Conservation (phyloP, 1,140 invertebrate species). For the Ptiloglossa arizonensis region DNA sequence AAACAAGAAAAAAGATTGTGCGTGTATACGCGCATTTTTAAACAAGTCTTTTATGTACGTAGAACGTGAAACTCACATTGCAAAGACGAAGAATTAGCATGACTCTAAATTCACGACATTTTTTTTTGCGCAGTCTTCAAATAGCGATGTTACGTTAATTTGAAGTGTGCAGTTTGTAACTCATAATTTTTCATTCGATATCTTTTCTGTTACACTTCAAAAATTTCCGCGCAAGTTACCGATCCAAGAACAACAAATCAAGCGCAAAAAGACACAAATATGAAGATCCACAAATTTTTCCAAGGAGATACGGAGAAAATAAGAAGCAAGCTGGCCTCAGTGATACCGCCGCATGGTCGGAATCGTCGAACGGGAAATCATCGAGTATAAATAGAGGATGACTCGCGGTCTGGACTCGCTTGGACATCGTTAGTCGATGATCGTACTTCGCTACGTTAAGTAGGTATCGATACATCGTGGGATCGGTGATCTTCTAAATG, state of each 20-base stretch:
- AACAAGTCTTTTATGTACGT: not conserved
- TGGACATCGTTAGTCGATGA: slow-evolving; percentile 58
- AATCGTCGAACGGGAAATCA: slow-evolving; percentile 68
- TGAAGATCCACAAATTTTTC: slow-evolving; percentile 40
- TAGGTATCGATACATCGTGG: slow-evolving; percentile 34
- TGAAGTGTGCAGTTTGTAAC: too few species aligned
- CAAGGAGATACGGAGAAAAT: slow-evolving; percentile 25
- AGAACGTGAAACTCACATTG: too few species aligned
- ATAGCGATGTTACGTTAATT: not conserved
- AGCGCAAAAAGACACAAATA: not conserved
- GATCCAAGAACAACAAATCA: slow-evolving; percentile 6
- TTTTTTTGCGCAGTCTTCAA: too few species aligned
- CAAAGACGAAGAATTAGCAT: not conserved
- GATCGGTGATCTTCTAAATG: slow-evolving; percentile 24
- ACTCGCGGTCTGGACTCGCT: slow-evolving; percentile 65
- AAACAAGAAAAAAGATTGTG: not conserved
- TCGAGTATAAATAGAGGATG: slow-evolving; percentile 74
- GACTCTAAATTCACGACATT: not conserved
- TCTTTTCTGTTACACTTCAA: not conserved
- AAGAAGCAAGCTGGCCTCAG: slow-evolving; percentile 16
- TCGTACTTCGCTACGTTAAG: slow-evolving; percentile 30
- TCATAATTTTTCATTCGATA: too few species aligned
- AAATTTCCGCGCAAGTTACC: not conserved
- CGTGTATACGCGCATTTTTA: not conserved
- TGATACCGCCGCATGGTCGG: slow-evolving; percentile 36